Evolutionary conservation across 2,888 invertebrate genomes (phyloP), one percentile per base, ranked within the genome.

Genomic region (Platycnemis pennipes): DNA sequence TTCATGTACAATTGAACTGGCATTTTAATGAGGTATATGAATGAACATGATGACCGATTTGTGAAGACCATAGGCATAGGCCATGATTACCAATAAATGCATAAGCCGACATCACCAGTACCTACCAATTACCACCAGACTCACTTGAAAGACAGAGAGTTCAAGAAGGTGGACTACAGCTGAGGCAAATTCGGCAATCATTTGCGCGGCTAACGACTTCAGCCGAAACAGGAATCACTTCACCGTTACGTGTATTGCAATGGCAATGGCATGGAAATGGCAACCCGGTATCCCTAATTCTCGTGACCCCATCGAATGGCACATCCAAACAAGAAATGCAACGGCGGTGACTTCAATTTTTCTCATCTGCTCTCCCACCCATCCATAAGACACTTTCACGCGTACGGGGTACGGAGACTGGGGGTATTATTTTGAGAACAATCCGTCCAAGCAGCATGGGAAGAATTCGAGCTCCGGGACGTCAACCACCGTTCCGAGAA

Each of bases 401-500:
- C n/a, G n/a, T 46, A 77, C 88, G 16, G 16, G 63, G 26, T 8
- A 22, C 13, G 16, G 63, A 3, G 63, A 63, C 22, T 16, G 63
- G 3, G 7, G 63, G 63, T 22, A 89, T 88, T 88, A 88, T 88
- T 49, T 88, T 49, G 1, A 19, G 56, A 89, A 89, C 53, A 16
- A 89, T 56, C 31, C 31, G 42, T 16, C 42, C 37, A 1, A 37
- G 19, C 37, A 26, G 46, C 26, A 13, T 19, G 46, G 5, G 46
- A 88, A 44, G 19, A 8, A 86, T 19, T 31, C 26, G 77, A 86
- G 63, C 37, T 44, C 42, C 86, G 37, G 42, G 45, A 49, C 22
- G 26, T 26, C 63, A 49, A 19, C 37, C 44, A 3, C n/a, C 22
- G n/a, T 13, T 91, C 4, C n/a, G 63, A 77, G 77, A 13, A 77